These are phyloP conservation scores for Mionectes macconnelli DNA, from an alignment of 2,113 vertebrate species.

Conservation along the genomic window DNA sequence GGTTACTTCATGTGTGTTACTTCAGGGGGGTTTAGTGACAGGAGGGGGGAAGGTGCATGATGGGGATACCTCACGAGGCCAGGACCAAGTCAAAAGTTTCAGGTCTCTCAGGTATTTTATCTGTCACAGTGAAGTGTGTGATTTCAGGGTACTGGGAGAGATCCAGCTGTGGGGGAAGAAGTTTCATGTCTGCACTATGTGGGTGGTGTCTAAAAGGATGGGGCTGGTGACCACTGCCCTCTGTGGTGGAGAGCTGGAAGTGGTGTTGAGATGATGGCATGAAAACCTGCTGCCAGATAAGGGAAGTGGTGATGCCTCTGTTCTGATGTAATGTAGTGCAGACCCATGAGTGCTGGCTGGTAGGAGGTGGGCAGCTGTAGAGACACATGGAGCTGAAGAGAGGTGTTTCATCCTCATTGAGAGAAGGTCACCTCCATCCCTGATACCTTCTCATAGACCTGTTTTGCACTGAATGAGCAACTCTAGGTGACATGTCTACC, in stretches of 20 bases:
- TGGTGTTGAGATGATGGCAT: neutral
- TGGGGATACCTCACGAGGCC: rapidly evolving
- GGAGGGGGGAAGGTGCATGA: rapidly evolving
- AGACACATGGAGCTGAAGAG: neutral
- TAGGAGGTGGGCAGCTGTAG: neutral
- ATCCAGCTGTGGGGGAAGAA: neutral
- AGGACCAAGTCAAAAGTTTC: neutral
- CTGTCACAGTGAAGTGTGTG: neutral
- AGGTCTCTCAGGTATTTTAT: neutral
- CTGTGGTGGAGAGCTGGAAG: neutral
- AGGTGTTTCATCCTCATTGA: neutral
- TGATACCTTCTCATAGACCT: neutral
- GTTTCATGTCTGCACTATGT: neutral
- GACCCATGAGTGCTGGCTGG: neutral
- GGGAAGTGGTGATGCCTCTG: neutral
- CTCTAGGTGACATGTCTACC: rapidly evolving
- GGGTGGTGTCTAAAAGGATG: neutral
- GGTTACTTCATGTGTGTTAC: rapidly evolving
- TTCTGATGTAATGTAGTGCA: neutral
- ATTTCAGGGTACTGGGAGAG: neutral
- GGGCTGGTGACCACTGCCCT: neutral
- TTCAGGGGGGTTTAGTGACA: neutral
- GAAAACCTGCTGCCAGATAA: neutral
- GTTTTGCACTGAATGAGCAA: neutral
- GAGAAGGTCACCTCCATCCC: neutral